Evolutionary conservation across 2,113 vertebrate genomes (phyloP), one percentile per base, ranked within the genome.

Genomic region (Mesoclemmys tuberculata): DNA sequence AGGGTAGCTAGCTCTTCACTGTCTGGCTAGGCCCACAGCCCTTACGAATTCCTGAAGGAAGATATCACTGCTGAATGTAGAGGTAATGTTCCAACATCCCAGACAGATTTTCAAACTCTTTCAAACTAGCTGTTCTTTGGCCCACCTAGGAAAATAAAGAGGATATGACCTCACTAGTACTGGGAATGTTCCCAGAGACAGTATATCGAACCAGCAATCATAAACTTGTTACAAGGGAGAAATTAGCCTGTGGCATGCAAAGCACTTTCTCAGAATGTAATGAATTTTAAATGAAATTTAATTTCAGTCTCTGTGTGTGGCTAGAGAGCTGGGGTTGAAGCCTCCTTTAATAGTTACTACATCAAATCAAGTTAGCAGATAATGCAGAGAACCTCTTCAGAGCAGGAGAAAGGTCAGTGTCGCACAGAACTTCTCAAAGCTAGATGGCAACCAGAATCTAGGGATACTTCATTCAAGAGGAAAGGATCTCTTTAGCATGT

Each of bases 321-420:
- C 4, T 2, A 0, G 2, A 71, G 55, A 48, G 18, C 49, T 1
- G 49, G 82, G 55, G 6, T 19, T 1, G 1, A 48, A 5, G 7
- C 5, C 75, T 49, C 44, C 26, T 44, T 46, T 12, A 41, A 26
- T 14, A 46, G 41, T 26, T 22, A 27, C 74, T 46, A 8, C 74
- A 29, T 77, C 41, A 46, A 46, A 27, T 31, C 64, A 46, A 46
- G 74, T 27, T 75, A 44, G 41, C 71, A 46, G 71, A 27, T 75
- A 75, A 44, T 44, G 46, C 22, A 27, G 41, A 16, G 26, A 77
- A 46, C 74, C 3, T 10, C 12, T 77, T 77, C 74, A 46, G 41
- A 46, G 74, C 26, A 46, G 26, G 41, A 27, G 24, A 38, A 46
- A 77, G 12, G 22, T 77, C 74, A 44, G 24, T 22, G 4, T 77